These are phyloP conservation scores for Pycnomerus fuliginosus DNA, from an alignment of 2,888 invertebrate species.

Conservation along the genomic window DNA sequence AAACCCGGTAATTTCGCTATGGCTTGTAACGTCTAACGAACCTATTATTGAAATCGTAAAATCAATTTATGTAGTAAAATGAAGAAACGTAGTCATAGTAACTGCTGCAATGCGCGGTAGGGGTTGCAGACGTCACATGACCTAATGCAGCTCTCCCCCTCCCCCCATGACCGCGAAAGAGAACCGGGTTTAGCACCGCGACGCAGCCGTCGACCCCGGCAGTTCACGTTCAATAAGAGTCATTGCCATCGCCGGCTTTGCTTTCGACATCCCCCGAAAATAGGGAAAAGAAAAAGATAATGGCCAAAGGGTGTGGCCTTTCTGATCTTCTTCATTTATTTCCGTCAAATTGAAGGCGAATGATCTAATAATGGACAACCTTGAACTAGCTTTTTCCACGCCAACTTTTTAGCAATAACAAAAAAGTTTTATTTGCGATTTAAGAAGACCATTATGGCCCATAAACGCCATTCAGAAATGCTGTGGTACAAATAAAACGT, in stretches of 20 bases:
- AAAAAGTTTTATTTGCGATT: too few species aligned
- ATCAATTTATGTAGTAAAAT: constrained; percentile 22
- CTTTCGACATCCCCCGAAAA: constrained; percentile 11
- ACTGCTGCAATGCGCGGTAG: constrained; percentile 46
- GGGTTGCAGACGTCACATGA: constrained; percentile 46
- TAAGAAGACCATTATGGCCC: too few species aligned
- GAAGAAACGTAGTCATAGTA: constrained; percentile 43
- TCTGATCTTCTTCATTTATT: background rate
- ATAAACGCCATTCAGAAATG: too few species aligned
- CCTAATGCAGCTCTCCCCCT: constrained; percentile 33
- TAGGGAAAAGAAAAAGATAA: constrained; percentile 1
- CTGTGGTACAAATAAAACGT: too few species aligned
- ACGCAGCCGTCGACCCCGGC: constrained; percentile 50
- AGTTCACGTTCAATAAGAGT: constrained; percentile 61
- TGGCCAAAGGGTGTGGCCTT: constrained; percentile 19
- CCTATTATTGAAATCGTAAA: background rate
- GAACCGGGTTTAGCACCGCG: constrained; percentile 44
- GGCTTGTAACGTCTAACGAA: background rate
- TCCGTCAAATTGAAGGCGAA: constrained; percentile 11
- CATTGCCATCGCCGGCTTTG: constrained; percentile 48
- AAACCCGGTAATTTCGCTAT: too few species aligned
- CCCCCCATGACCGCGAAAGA: constrained; percentile 45
- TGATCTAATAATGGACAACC: constrained; percentile 30
- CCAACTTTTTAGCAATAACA: constrained; percentile 27
- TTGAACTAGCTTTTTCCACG: constrained; percentile 27